Evolutionary conservation across 2,797 vertebrate species (phyloP), one percentile per base, ranked within the genome.

Genomic region (Paratrypauchen microcephalus): DNA sequence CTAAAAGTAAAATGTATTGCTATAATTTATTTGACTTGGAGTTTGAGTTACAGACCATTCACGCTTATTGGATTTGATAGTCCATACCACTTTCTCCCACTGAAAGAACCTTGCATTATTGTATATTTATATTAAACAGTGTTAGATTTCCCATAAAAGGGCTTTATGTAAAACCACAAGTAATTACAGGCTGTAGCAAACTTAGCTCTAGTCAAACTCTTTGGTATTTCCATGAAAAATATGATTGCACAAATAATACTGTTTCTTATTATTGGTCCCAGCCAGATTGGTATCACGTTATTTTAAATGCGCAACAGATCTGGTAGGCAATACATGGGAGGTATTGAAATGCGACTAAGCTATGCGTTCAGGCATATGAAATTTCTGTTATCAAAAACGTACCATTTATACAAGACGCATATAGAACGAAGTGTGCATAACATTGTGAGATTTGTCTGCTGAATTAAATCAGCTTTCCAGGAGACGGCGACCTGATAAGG

Each of bases 401-500:
- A 90, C 85, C 86, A 84, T 89, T 91, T 84, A 89, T 74, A 73
- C 76, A 28, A 65, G 55, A 21, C 80, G 80, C 79, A 77, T 72
- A 82, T 80, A 79, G 81, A 85, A 90, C 74, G 71, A 79, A 81
- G 77, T 89, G 85, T 80, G 85, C 84, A 88, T 89, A 87, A 88
- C 82, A 79, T 82, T 48, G 54, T 73, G 76, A 92, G 88, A 88
- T 87, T 89, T 84, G n/a, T 79, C 87, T 2, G 83, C 78, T 74
- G 89, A 89, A 86, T 90, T 86, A 83, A 89, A 91, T 90, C 85
- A 87, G 72, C 86, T 85, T 83, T 83, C 78, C 80, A 69, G 74
- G 79, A 81, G 78, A 84, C 78, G 80, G 78, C 81, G 87, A 86
- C 85, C 88, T 68, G 87, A 92, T 91, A 91, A 92, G 81, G 86